These are phyloP conservation scores for Calidris pygmaea DNA, from an alignment of 2,113 vertebrate genomes.

Conservation along the genomic window DNA sequence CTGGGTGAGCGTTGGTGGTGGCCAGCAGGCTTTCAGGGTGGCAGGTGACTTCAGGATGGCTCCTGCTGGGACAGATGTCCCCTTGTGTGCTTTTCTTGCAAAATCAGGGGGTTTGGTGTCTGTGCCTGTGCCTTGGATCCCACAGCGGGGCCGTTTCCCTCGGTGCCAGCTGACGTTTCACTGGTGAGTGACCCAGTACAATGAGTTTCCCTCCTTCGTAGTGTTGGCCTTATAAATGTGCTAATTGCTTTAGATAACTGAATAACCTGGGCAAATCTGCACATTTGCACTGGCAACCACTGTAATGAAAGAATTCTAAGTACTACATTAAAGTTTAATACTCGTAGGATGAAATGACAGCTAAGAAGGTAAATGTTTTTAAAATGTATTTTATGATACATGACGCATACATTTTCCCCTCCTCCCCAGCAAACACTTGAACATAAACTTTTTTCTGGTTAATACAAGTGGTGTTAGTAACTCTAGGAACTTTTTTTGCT, in stretches of 20 bases:
- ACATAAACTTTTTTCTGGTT: slow-evolving; percentile 11
- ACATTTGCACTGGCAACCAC: background rate
- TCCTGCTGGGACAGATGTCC: fast-evolving
- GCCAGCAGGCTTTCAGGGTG: background rate
- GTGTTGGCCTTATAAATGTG: background rate
- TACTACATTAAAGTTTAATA: background rate
- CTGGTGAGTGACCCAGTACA: background rate
- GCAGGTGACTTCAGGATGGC: background rate
- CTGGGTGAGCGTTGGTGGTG: background rate
- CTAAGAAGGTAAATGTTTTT: background rate
- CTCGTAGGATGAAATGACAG: background rate
- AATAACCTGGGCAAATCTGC: background rate
- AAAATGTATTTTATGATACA: background rate
- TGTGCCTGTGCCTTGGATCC: background rate
- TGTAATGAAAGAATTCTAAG: background rate
- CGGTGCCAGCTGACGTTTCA: background rate
- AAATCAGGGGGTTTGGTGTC: background rate
- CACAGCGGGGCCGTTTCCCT: background rate
- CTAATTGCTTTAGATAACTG: background rate
- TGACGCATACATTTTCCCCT: background rate
- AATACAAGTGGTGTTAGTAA: slow-evolving; percentile 1
- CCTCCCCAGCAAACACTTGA: background rate
- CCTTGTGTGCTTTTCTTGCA: background rate
- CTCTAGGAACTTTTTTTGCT: slow-evolving; percentile 53
- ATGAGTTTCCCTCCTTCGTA: background rate